phyloP scores from a whole-genome alignment of 2,888 invertebrate genomes.

The Lepetodrilus schrolli region DNA sequence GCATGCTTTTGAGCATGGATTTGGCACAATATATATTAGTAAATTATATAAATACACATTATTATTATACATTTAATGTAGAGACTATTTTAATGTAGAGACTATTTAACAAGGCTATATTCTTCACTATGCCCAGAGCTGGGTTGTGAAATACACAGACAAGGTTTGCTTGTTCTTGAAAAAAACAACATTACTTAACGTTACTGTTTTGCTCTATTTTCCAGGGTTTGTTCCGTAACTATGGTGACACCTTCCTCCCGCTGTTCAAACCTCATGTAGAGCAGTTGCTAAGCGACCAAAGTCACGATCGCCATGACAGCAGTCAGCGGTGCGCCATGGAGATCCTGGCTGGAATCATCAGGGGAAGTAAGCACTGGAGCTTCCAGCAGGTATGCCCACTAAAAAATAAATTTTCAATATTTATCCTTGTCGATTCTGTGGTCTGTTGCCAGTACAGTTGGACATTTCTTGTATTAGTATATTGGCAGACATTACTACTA shows the following conservation, averaged over 20 bases:
- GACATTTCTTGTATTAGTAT: too few relatives aligned
- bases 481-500: too few relatives aligned
- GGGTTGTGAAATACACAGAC: too few relatives aligned
- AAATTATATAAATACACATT: too few relatives aligned
- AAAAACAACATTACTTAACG: too few relatives aligned
- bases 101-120: neutral
- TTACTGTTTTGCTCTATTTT: too few relatives aligned
- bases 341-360: conserved; percentile 84
- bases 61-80: too few relatives aligned
- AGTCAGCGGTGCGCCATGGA: conserved; percentile 89
- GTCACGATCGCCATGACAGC: conserved; percentile 82
- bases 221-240: conserved; percentile 84
- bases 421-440: neutral
- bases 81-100: neutral
- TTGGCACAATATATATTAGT: too few relatives aligned
- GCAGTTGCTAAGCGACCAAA: conserved; percentile 78
- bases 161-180: too few relatives aligned
- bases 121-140: too few relatives aligned
- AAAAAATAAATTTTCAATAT: neutral
- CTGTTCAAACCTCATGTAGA: conserved; percentile 82
- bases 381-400: conserved; percentile 77
- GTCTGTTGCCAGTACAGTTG: too few relatives aligned
- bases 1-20: too few relatives aligned
- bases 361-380: conserved; percentile 90
- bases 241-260: conserved; percentile 81